Conservation (phyloP, 2,888 invertebrate species). For the Scaptomyza flava region DNA sequence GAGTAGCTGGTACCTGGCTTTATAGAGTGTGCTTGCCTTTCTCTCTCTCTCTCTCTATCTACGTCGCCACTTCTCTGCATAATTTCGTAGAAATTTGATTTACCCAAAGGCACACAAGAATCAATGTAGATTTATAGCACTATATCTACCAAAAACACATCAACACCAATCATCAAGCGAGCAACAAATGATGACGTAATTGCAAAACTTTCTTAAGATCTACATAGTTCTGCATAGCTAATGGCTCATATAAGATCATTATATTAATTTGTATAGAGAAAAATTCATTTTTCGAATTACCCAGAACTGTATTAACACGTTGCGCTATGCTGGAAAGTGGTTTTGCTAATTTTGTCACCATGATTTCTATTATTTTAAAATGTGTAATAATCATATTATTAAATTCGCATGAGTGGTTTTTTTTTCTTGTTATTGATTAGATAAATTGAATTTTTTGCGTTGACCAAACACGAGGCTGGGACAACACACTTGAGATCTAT, state of each 20-base stretch:
- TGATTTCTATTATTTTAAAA: not conserved
- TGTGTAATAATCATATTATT: slow-evolving; percentile 6
- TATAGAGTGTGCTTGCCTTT: too few relatives aligned
- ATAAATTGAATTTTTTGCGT: slow-evolving; percentile 21
- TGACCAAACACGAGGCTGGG: slow-evolving; percentile 5
- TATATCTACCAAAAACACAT: not conserved
- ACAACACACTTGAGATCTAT: slow-evolving; percentile 22
- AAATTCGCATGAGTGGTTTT: slow-evolving; percentile 6
- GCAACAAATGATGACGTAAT: not conserved
- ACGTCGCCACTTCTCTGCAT: not conserved
- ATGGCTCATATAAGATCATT: too few relatives aligned
- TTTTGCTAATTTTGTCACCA: not conserved
- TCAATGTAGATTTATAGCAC: slow-evolving; percentile 10
- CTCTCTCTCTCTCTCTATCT: not conserved
- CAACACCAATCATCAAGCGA: not conserved
- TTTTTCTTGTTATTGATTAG: slow-evolving; percentile 27
- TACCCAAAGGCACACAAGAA: not conserved
- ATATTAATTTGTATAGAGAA: too few relatives aligned
- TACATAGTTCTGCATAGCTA: too few relatives aligned
- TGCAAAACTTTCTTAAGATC: not conserved
- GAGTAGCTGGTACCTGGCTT: not conserved
- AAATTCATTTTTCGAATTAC: too few relatives aligned
- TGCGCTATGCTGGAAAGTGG: not conserved
- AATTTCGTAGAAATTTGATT: slow-evolving; percentile 19
- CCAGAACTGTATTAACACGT: not conserved